Percentiles rank a stretch among this genome's conserved stretches.
Conservation (phyloP, 2,888 invertebrate genomes). For the Cheilosia vernalis region DNA sequence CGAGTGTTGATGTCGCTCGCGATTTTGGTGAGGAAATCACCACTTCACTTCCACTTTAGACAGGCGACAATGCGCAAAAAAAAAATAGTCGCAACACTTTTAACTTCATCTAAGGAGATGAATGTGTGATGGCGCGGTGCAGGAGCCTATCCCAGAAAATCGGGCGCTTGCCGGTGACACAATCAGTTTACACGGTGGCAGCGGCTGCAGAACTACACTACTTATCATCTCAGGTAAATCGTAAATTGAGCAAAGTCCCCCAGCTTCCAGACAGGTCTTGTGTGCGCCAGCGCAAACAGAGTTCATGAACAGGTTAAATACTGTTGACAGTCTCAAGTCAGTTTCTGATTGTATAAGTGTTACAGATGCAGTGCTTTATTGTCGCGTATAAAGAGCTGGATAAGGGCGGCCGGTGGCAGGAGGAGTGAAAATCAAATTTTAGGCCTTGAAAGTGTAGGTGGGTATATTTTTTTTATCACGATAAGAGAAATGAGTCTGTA, state of each 20-base stretch:
- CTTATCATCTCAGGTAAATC: conserved; percentile 70
- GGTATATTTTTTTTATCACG: no score
- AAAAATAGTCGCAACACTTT: conserved; percentile 21
- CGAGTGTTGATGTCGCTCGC: conserved; percentile 45
- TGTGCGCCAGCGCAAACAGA: conserved; percentile 31
- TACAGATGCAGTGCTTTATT: conserved; percentile 36
- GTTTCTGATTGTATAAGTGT: conserved; percentile 5
- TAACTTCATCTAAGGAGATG: conserved; percentile 69
- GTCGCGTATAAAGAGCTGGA: conserved; percentile 56
- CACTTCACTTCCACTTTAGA: conserved; percentile 70
- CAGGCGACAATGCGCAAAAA: conserved; percentile 60
- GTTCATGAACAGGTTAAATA: conserved; percentile 73
- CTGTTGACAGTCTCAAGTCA: conserved; percentile 64
- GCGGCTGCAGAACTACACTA: conserved; percentile 20
- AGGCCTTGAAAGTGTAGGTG: conserved; percentile 19
- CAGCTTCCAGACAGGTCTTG: conserved; percentile 72
- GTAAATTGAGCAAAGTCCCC: conserved; percentile 66
- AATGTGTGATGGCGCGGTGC: conserved; percentile 58
- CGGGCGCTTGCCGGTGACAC: conserved; percentile 71
- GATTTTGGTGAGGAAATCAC: conserved; percentile 68
- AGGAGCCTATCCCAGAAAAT: conserved; percentile 75
- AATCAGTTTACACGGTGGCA: conserved; percentile 66
- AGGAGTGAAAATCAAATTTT: neutral
- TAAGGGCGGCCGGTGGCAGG: conserved; percentile 29
- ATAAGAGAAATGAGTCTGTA: neutral